Evolutionary conservation across 2,113 vertebrate species (phyloP).

Genomic region (Xiphophorus hellerii): DNA sequence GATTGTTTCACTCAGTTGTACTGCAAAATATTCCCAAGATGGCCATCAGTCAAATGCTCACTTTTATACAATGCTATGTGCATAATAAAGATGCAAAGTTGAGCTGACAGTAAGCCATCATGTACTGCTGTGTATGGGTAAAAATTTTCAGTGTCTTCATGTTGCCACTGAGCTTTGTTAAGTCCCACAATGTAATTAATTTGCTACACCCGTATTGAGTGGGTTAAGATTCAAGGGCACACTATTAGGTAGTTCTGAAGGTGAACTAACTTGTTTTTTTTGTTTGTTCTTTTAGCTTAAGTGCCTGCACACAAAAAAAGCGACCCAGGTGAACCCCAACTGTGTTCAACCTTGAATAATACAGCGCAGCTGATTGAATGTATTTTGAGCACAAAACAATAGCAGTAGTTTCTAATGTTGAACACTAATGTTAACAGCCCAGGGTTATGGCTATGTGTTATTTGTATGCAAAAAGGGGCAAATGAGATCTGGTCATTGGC

Average conservation of each 20-base stretch:
- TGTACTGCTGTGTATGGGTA: too few relatives aligned
- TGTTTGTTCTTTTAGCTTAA: background rate
- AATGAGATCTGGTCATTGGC: background rate
- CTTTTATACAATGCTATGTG: too few relatives aligned
- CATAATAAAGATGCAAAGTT: too few relatives aligned
- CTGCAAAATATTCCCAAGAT: too few relatives aligned
- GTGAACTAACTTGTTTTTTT: background rate
- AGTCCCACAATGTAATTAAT: too few relatives aligned
- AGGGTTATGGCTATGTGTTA: background rate
- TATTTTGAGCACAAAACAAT: background rate
- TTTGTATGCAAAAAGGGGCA: background rate
- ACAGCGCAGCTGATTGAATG: background rate
- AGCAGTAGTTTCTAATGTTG: background rate
- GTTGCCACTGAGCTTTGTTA: too few relatives aligned
- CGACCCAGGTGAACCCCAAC: background rate
- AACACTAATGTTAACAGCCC: background rate
- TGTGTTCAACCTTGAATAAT: background rate
- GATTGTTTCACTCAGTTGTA: too few relatives aligned
- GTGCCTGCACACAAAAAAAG: background rate
- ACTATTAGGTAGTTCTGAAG: background rate
- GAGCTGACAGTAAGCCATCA: too few relatives aligned
- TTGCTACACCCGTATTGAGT: too few relatives aligned
- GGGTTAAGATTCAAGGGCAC: too few relatives aligned
- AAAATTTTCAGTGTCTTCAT: too few relatives aligned
- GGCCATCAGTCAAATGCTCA: too few relatives aligned